Conservation (phyloP, 2,113 vertebrate genomes). For the Vimba vimba region DNA sequence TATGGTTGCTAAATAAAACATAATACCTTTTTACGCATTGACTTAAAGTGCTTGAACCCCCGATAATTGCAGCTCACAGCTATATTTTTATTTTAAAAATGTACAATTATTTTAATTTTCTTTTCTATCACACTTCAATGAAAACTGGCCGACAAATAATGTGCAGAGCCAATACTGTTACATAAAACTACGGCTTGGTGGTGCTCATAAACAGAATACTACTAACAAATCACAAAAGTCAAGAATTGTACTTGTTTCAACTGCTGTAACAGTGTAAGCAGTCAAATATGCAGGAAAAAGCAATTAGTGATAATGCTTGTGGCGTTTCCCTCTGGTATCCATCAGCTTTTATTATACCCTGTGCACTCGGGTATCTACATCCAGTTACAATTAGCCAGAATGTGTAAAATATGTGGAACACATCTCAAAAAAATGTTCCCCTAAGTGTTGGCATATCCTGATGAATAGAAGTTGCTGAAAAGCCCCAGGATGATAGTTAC, state of each 20-base stretch:
- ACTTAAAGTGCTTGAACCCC: too few species aligned
- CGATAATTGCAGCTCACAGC: too few species aligned
- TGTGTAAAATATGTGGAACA: background rate
- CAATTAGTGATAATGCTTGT: background rate
- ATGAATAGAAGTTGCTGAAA: constrained; percentile 20
- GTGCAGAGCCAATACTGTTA: too few species aligned
- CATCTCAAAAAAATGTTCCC: background rate
- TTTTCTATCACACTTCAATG: too few species aligned
- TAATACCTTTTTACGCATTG: too few species aligned
- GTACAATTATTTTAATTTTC: too few species aligned
- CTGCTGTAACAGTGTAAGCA: background rate
- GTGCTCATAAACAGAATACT: too few species aligned
- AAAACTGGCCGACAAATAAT: too few species aligned
- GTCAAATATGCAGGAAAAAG: background rate
- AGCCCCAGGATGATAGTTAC: constrained; percentile 4
- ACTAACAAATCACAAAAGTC: background rate
- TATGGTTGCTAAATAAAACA: too few species aligned
- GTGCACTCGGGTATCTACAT: background rate
- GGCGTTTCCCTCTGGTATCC: background rate
- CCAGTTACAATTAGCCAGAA: background rate
- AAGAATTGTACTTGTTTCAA: background rate
- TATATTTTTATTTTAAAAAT: too few species aligned
- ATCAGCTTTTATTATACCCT: background rate
- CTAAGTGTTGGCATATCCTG: background rate
- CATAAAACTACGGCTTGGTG: too few species aligned